These are phyloP conservation scores for Cuniculus paca DNA, from an alignment of 2,797 vertebrate genomes.

Conservation along the genomic window DNA sequence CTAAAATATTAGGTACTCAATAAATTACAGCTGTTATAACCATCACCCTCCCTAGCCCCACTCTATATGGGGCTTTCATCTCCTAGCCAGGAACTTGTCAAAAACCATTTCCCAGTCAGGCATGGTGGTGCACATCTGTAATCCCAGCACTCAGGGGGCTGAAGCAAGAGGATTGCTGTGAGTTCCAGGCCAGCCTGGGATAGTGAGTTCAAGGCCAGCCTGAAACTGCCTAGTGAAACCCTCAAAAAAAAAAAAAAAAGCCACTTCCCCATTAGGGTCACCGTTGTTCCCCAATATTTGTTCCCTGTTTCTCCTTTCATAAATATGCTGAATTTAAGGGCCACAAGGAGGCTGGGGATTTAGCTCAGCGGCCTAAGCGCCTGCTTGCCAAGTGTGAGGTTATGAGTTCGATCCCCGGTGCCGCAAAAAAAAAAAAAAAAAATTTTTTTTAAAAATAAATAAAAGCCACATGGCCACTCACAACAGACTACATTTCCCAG, in stretches of 20 bases:
- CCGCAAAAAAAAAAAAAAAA: too few species aligned
- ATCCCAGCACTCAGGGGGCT: background rate
- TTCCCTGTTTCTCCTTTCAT: background rate
- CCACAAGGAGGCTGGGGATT: too few species aligned
- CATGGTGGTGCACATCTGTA: background rate
- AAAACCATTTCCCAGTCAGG: background rate
- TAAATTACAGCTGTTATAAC: background rate
- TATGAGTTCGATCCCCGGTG: too few species aligned
- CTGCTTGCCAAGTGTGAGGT: too few species aligned
- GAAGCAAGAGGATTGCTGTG: background rate
- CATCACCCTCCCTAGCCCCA: background rate
- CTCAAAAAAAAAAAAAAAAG: background rate
- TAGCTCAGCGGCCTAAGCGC: too few species aligned
- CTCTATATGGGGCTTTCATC: background rate
- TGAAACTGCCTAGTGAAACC: background rate
- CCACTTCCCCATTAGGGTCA: background rate
- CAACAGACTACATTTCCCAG: constrained; percentile 56
- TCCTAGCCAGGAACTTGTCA: background rate
- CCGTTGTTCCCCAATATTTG: background rate
- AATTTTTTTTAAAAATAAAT: too few species aligned
- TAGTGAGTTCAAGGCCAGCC: background rate
- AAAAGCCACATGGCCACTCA: too few species aligned
- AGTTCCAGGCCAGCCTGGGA: background rate
- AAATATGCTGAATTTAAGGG: background rate
- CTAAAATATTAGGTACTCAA: background rate